A percentile compares a stretch with the other conserved stretches of the same genome.
Evolutionary conservation across 2,888 invertebrate genomes (phyloP).

Genomic region (Meliscaeva auricollis): DNA sequence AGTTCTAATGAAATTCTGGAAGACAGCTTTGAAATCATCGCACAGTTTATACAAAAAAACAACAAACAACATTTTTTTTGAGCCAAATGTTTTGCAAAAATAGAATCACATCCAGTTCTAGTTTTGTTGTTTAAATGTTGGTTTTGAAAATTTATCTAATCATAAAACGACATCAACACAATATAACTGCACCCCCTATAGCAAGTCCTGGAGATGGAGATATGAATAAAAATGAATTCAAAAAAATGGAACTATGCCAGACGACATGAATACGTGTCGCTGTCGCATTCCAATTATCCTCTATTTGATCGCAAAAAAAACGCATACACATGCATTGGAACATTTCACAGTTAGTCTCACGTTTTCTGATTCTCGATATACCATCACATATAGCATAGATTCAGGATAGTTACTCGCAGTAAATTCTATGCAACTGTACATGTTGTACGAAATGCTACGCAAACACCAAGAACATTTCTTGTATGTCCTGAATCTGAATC

Average conservation of each 20-base stretch:
- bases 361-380: neutral
- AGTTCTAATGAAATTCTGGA: too few relatives aligned
- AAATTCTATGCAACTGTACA: conserved; percentile 28
- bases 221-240: neutral
- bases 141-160: neutral
- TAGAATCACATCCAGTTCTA: neutral
- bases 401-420: neutral
- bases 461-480: conserved; percentile 28
- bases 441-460: conserved; percentile 9
- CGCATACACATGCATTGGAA: conserved; percentile 19
- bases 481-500: conserved; percentile 57
- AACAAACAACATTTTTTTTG: too few relatives aligned
- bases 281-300: conserved; percentile 65
- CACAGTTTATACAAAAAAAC: too few relatives aligned
- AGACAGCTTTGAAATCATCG: too few relatives aligned
- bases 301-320: conserved; percentile 35
- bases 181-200: neutral
- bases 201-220: neutral
- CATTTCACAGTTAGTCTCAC: conserved; percentile 12
- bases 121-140: neutral
- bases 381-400: neutral
- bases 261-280: conserved; percentile 57
- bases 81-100: too few relatives aligned
- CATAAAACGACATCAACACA: neutral
- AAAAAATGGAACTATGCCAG: conserved; percentile 61